phyloP scores from a whole-genome alignment of 2,113 vertebrate species.

The Pungitius pungitius region DNA sequence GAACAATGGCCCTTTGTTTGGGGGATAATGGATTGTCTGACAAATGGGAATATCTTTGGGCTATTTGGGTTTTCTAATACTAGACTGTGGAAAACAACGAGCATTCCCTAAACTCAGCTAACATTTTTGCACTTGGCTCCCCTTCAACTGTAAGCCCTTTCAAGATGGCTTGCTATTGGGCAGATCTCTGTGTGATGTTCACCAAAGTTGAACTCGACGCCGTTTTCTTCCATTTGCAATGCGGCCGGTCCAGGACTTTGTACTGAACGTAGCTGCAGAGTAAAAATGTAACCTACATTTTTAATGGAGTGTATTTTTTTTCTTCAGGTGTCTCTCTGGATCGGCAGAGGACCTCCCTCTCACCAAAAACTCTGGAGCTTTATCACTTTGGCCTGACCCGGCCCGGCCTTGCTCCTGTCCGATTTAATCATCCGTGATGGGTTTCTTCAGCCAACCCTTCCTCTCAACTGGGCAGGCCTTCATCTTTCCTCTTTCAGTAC shows the following conservation, averaged over 20 bases:
- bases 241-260: background rate
- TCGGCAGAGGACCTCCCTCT: constrained; percentile 27
- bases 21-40: background rate
- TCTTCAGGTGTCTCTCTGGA: constrained; percentile 56
- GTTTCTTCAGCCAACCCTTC: background rate
- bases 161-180: background rate
- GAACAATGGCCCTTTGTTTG: background rate
- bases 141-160: background rate
- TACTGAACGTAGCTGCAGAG: background rate
- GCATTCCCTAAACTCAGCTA: background rate
- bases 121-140: background rate
- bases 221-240: background rate
- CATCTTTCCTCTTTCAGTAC: background rate
- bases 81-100: background rate
- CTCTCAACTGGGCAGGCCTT: constrained; percentile 15
- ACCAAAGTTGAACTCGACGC: background rate
- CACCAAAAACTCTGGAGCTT: constrained; percentile 35
- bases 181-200: background rate
- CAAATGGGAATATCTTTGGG: background rate
- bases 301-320: constrained; percentile 5
- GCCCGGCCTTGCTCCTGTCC: constrained; percentile 15
- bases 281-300: background rate
- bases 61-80: background rate
- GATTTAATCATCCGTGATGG: background rate
- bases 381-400: background rate